Evolutionary conservation across 2,888 invertebrate species (phyloP), one percentile per base, ranked within the genome.

Genomic region (Chrysolina americana): DNA sequence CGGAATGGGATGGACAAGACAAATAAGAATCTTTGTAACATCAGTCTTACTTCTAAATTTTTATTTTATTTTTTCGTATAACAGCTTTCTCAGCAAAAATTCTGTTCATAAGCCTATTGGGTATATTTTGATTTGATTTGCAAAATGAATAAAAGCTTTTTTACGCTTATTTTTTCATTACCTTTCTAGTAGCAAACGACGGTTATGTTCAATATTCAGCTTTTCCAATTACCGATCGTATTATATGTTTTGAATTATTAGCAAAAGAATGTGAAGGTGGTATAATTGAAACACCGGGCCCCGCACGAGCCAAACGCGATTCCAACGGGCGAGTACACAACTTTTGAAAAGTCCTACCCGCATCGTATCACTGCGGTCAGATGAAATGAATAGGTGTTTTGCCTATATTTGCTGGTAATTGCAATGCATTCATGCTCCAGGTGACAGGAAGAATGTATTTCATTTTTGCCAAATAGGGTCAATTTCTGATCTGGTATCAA

Each of bases 331-430:
- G 59, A 41, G 17, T 64, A 41, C 47, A 28, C 65, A 65, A 48
- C 65, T 65, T 47, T 50, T 28, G 48, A 48, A 66, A 50, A 11
- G 36, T 50, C 3, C 48, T 41, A 21, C 66, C 66, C 66, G 66
- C 66, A 66, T 66, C 50, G 28, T 48, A 66, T 66, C 66, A 50
- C 66, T 50, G 23, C 36, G 66, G 23, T 44, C 28, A 19, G 36
- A 50, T 66, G 28, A 59, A 50, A 50, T 65, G 21, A 47, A 47
- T 36, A 28, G 23, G 28, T 48, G 66, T 66, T 48, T 66, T 66
- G 66, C 66, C 47, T 44, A 50, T 50, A 66, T 66, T 66, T 50
- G 48, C 23, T 28, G 50, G 48, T 66, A 66, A 66, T 66, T 66
- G 66, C 66, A 44, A 50, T 21, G 66, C 44, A 66, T 66, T 66